phyloP scores from a whole-genome alignment of 2,797 vertebrate genomes.

The Morus bassanus region DNA sequence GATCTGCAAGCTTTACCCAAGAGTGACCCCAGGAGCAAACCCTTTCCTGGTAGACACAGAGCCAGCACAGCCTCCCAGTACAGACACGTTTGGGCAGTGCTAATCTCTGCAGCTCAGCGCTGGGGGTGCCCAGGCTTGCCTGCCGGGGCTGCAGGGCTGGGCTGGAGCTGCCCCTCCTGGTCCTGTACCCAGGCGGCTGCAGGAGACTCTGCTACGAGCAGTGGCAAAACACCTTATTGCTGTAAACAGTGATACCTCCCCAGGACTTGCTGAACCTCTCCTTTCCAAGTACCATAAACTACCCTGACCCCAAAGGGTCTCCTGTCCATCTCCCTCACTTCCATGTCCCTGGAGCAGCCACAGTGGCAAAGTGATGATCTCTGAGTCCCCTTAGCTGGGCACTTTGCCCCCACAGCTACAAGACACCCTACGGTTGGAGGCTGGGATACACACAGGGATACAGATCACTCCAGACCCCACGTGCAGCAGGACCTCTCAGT shows the following conservation, averaged over 20 bases:
- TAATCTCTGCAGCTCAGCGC: neutral
- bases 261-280: neutral
- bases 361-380: fast-evolving
- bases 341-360: neutral
- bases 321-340: neutral
- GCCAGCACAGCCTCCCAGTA: neutral
- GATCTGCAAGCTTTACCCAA: neutral
- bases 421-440: fast-evolving
- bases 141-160: neutral
- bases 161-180: neutral
- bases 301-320: neutral
- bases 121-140: neutral
- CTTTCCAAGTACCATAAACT: neutral
- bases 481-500: neutral
- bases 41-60: neutral
- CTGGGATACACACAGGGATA: neutral
- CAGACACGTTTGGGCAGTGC: neutral
- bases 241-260: neutral
- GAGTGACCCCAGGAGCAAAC: neutral
- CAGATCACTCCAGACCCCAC: neutral
- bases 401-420: neutral
- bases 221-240: neutral
- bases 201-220: neutral
- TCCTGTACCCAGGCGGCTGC: neutral
- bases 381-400: neutral